Percentiles rank a stretch among this genome's conserved stretches.
Evolutionary conservation across 35 echinoderm and acorn worm genomes (phyloP).

Genomic region (Apostichopus californicus): DNA sequence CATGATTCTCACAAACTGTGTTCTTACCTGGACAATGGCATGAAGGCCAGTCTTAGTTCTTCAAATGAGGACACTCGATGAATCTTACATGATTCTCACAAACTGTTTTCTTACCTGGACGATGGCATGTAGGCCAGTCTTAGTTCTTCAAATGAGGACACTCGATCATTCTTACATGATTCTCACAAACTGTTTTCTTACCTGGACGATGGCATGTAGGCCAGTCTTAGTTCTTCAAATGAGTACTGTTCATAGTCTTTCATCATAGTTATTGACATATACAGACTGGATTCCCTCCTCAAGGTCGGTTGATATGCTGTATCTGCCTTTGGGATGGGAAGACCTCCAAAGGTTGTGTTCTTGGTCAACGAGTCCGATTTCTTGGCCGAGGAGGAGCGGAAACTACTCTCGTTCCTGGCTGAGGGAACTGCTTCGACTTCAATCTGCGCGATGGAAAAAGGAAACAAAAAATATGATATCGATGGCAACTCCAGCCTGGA

Average conservation of each 20-base stretch:
- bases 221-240: constrained; percentile 95
- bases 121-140: constrained; percentile 5
- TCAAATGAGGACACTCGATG: constrained; percentile 79
- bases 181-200: background rate
- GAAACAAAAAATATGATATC: too few species aligned
- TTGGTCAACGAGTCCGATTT: constrained; percentile 38
- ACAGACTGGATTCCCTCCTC: constrained; percentile 70
- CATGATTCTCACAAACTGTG: background rate
- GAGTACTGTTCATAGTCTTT: constrained; percentile 98
- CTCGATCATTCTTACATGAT: background rate
- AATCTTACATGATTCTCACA: background rate
- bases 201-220: constrained; percentile 87
- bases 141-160: background rate
- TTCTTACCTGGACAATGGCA: constrained; percentile 28
- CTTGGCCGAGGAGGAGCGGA: constrained; percentile 53
- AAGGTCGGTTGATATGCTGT: constrained; percentile 78
- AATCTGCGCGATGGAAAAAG: constrained; percentile 43
- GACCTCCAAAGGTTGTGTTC: constrained; percentile 91
- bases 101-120: background rate
- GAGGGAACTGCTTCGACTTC: constrained; percentile 96
- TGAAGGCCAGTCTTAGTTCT: constrained; percentile 84
- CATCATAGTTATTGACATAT: constrained; percentile 98
- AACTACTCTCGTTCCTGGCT: constrained; percentile 69
- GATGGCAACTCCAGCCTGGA: too few species aligned
- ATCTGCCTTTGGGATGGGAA: constrained; percentile 71